Evolutionary conservation across 2,113 vertebrate genomes (phyloP).

Genomic region (Ptilorrhoa leucosticta): DNA sequence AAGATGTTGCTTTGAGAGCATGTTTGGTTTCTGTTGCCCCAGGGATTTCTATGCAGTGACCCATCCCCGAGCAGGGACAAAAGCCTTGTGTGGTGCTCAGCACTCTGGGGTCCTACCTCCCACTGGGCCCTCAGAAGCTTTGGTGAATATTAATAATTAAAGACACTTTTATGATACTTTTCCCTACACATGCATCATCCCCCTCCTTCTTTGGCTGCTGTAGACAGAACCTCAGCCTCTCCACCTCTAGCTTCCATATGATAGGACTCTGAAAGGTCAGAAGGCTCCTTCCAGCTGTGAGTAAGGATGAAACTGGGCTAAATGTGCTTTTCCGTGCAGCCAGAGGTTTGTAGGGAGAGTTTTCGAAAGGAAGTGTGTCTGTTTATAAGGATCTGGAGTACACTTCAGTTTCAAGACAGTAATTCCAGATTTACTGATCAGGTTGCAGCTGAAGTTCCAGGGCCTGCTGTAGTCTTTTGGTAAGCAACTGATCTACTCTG

Average conservation of each 20-base stretch:
- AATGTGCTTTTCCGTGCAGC: rapidly evolving
- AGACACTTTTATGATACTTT: neutral
- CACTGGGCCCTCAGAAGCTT: neutral
- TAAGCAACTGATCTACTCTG: neutral
- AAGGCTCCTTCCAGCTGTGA: neutral
- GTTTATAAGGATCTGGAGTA: neutral
- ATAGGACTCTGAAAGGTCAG: neutral
- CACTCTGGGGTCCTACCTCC: neutral
- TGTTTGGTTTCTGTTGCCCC: neutral
- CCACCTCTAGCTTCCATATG: neutral
- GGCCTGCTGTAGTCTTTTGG: neutral
- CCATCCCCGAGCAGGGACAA: neutral
- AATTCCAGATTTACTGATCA: neutral
- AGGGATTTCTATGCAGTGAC: rapidly evolving
- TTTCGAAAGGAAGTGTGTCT: neutral
- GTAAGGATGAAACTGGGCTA: neutral
- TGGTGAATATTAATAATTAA: neutral
- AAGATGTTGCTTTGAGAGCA: neutral
- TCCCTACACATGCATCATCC: rapidly evolving
- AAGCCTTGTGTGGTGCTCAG: neutral
- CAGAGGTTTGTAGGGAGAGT: neutral
- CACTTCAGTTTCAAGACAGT: neutral
- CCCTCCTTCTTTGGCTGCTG: neutral
- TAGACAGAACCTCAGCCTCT: neutral
- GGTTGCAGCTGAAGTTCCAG: neutral